Evolutionary conservation across 2,113 vertebrate species (phyloP).

Genomic region (Pandion haliaetus): DNA sequence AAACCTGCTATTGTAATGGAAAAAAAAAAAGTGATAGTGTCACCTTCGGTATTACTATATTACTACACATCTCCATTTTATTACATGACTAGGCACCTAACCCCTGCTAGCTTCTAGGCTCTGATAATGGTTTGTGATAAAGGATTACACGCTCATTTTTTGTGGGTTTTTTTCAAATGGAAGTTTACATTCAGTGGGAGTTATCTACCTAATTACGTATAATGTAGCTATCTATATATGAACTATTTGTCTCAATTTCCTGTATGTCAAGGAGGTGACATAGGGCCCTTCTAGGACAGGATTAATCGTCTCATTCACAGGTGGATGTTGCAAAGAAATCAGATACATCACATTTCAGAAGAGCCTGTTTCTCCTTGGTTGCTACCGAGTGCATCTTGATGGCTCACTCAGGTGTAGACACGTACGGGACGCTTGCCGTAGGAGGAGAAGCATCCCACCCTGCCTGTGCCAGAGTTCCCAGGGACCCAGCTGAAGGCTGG

Average conservation of each 20-base stretch:
- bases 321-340: not conserved
- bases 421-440: rapidly evolving
- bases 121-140: not conserved
- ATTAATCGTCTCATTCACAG: not conserved
- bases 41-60: not conserved
- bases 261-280: not conserved
- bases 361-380: not conserved
- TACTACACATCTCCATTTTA: not conserved
- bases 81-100: not conserved
- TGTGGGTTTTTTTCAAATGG: not conserved
- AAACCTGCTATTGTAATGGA: not conserved
- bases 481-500: not conserved
- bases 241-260: not conserved
- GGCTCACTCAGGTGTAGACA: not conserved
- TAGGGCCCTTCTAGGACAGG: not conserved
- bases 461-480: not conserved
- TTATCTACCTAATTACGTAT: not conserved
- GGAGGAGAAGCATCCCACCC: not conserved
- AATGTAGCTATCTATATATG: not conserved
- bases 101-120: not conserved
- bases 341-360: not conserved
- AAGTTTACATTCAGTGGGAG: not conserved
- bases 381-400: not conserved
- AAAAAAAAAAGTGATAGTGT: not conserved
- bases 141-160: not conserved